phyloP scores from a whole-genome alignment of 2,888 invertebrate species.

The Drosophila emarginata region DNA sequence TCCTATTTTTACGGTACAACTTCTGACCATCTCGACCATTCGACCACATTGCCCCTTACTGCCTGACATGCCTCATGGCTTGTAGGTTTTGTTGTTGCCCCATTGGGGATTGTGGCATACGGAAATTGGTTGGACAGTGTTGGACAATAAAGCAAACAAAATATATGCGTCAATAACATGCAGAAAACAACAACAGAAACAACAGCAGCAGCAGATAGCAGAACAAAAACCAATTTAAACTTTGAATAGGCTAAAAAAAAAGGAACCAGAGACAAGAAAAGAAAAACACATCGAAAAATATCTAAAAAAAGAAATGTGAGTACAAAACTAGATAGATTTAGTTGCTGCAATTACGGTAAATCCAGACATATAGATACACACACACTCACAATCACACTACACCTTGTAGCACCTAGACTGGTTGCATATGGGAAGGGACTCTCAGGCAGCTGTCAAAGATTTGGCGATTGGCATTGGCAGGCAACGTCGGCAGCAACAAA shows the following conservation, averaged over 20 bases:
- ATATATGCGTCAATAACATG: constrained; percentile 66
- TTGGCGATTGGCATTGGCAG: constrained; percentile 42
- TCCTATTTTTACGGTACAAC: constrained; percentile 18
- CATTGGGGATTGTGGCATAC: constrained; percentile 58
- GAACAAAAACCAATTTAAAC: constrained; percentile 69
- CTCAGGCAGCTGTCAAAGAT: constrained; percentile 59
- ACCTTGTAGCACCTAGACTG: constrained; percentile 44
- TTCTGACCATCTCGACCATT: background rate
- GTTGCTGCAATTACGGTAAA: constrained; percentile 38
- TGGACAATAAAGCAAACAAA: constrained; percentile 66
- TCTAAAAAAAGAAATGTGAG: constrained; percentile 23
- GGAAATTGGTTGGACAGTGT: constrained; percentile 69
- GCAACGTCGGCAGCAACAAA: constrained; percentile 12
- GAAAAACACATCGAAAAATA: background rate
- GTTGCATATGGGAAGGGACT: constrained; percentile 48
- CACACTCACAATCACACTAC: background rate
- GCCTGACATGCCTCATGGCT: background rate
- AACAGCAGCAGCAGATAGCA: constrained; percentile 26
- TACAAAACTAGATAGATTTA: constrained; percentile 51
- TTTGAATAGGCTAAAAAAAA: constrained; percentile 33
- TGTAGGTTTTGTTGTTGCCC: constrained; percentile 40
- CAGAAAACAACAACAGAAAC: constrained; percentile 29
- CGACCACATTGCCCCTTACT: background rate
- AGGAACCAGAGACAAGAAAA: background rate
- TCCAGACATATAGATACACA: background rate